These are phyloP conservation scores for Monopis laevigella DNA, from an alignment of 2,888 invertebrate genomes.

Conservation along the genomic window DNA sequence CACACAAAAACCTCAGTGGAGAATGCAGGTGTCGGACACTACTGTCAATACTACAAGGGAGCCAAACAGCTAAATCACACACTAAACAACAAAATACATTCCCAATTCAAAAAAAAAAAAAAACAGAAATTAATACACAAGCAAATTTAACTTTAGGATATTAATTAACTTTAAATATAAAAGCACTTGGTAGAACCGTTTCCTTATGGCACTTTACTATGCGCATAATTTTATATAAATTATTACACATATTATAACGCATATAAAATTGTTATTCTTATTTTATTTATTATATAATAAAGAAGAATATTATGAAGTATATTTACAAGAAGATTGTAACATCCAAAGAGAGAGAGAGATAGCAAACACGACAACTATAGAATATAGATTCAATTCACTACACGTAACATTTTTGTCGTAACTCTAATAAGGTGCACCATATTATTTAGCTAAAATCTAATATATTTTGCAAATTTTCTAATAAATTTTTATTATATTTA, in stretches of 20 bases:
- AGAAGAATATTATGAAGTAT: too few relatives aligned
- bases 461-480: slow-evolving; percentile 38
- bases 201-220: neutral
- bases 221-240: neutral
- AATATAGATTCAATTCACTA: neutral
- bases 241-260: neutral
- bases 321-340: slow-evolving; percentile 9
- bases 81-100: slow-evolving; percentile 10
- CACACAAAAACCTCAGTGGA: slow-evolving; percentile 3
- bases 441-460: slow-evolving; percentile 37
- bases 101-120: slow-evolving; percentile 2
- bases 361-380: slow-evolving; percentile 3
- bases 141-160: slow-evolving; percentile 63
- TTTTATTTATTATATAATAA: too few relatives aligned
- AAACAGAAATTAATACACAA: slow-evolving; percentile 39
- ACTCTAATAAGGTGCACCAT: slow-evolving; percentile 56
- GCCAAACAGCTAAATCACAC: neutral
- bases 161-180: slow-evolving; percentile 46
- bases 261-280: slow-evolving; percentile 4
- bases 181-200: slow-evolving; percentile 44
- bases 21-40: neutral
- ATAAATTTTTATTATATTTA: slow-evolving; percentile 31
- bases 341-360: slow-evolving; percentile 5
- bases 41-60: neutral
- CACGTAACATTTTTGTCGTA: slow-evolving; percentile 15